phyloP scores from a whole-genome alignment of 2,888 invertebrate species.

The Andrena trimmerana region DNA sequence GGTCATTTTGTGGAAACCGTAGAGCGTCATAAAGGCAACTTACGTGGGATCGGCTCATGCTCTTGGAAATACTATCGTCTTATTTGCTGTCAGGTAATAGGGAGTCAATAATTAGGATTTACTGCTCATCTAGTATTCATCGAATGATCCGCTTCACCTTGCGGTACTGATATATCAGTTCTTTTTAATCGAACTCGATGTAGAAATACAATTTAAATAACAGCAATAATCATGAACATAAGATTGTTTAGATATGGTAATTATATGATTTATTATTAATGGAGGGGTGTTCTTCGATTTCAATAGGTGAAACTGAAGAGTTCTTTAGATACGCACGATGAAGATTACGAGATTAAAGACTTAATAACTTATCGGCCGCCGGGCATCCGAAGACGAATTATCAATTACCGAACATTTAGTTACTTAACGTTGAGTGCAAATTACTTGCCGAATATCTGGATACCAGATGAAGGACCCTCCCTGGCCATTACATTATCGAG shows the following conservation, averaged over 20 bases:
- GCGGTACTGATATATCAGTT: neutral
- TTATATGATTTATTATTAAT: neutral
- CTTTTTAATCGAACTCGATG: neutral
- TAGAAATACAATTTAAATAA: neutral
- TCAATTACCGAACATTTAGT: conserved; percentile 19
- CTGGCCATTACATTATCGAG: conserved; percentile 29
- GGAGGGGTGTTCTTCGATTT: neutral
- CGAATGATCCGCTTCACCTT: neutral
- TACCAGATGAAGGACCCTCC: conserved; percentile 3
- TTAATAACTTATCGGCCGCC: neutral
- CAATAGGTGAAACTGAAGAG: neutral
- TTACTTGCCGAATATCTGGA: conserved; percentile 22
- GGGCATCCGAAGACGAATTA: conserved; percentile 6
- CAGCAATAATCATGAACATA: too few relatives aligned
- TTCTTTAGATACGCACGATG: neutral
- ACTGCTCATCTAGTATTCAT: neutral
- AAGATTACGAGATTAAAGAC: conserved; percentile 8
- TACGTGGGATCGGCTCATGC: conserved; percentile 20
- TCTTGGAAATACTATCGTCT: neutral
- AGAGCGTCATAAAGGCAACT: conserved; percentile 55
- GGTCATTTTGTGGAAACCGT: conserved; percentile 33
- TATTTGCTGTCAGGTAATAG: neutral
- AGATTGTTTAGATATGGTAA: too few relatives aligned
- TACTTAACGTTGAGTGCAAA: conserved; percentile 6
- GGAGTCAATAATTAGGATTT: neutral